A percentile compares a stretch with the other conserved stretches of the same genome.
Conservation (phyloP, 2,888 invertebrate species). For the Cremastobaeus sp. region DNA sequence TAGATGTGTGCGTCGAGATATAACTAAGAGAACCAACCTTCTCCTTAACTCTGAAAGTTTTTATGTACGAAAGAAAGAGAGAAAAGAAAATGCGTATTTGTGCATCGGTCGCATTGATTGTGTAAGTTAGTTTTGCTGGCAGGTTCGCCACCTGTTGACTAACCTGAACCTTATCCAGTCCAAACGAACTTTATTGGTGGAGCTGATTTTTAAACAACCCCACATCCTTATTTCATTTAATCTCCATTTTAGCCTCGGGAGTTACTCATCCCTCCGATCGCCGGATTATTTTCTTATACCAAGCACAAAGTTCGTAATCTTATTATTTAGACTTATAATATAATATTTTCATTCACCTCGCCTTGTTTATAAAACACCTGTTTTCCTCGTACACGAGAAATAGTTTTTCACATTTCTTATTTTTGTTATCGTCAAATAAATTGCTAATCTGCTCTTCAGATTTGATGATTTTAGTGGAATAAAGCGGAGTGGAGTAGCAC, state of each 20-base stretch:
- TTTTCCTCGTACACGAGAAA: too few relatives aligned
- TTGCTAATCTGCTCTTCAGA: too few relatives aligned
- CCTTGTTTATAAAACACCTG: too few relatives aligned
- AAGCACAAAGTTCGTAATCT: slow-evolving; percentile 5
- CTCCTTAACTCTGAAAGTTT: slow-evolving; percentile 69
- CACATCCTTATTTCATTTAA: slow-evolving; percentile 65
- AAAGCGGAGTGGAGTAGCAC: too few relatives aligned
- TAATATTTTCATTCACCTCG: too few relatives aligned
- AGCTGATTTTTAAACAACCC: slow-evolving; percentile 74
- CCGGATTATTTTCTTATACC: slow-evolving; percentile 3
- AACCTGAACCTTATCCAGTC: slow-evolving; percentile 74
- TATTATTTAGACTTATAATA: not conserved
- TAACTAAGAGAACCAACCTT: slow-evolving; percentile 66
- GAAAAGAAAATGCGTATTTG: slow-evolving; percentile 75
- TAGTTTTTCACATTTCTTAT: too few relatives aligned
- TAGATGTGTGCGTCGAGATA: slow-evolving; percentile 73
- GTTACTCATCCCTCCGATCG: slow-evolving; percentile 71
- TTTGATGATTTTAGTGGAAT: too few relatives aligned
- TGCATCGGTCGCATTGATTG: slow-evolving; percentile 77
- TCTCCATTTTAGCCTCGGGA: slow-evolving; percentile 72
- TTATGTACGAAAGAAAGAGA: slow-evolving; percentile 58
- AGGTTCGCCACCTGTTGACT: slow-evolving; percentile 79
- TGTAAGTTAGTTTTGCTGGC: slow-evolving; percentile 74
- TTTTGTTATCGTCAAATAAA: too few relatives aligned
- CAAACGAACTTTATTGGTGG: slow-evolving; percentile 70